phyloP scores from a whole-genome alignment of 64 coral and sea anemone species.

The Actinia equina region DNA sequence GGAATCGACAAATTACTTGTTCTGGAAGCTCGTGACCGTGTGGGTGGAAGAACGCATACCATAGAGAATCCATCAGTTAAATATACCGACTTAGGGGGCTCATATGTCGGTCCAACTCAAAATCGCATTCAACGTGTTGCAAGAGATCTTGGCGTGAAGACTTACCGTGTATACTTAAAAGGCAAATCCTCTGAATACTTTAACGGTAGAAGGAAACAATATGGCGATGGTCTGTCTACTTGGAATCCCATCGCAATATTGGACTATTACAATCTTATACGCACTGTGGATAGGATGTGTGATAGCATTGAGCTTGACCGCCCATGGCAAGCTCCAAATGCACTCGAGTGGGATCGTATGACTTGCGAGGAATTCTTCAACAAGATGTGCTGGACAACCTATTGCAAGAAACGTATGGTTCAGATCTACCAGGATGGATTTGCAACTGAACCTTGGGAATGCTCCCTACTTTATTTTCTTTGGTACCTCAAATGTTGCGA shows the following conservation, averaged over 20 bases:
- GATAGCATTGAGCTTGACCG: slow-evolving; percentile 42
- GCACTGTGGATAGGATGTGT: slow-evolving; percentile 66
- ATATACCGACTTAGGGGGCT: slow-evolving; percentile 72
- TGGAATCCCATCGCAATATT: slow-evolving; percentile 82
- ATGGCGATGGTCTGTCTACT: slow-evolving; percentile 59
- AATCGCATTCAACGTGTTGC: slow-evolving; percentile 81
- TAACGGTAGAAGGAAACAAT: slow-evolving; percentile 54
- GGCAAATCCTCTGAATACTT: slow-evolving; percentile 64
- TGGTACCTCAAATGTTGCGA: slow-evolving; percentile 83
- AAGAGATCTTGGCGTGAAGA: slow-evolving; percentile 78
- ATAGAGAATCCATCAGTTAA: slow-evolving; percentile 58
- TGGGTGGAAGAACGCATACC: slow-evolving; percentile 81
- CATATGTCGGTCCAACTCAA: slow-evolving; percentile 88
- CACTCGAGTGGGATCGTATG: slow-evolving; percentile 84
- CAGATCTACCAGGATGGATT: slow-evolving; percentile 81
- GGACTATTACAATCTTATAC: slow-evolving; percentile 69
- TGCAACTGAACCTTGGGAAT: slow-evolving; percentile 73
- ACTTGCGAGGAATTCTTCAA: slow-evolving; percentile 84
- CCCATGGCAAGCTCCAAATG: slow-evolving; percentile 69
- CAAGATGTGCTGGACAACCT: slow-evolving; percentile 78
- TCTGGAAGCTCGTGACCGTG: slow-evolving; percentile 75
- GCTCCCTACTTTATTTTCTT: slow-evolving; percentile 88
- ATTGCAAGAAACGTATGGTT: slow-evolving; percentile 77
- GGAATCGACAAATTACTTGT: slow-evolving; percentile 54
- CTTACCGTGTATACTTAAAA: slow-evolving; percentile 70